Evolutionary conservation across 2,797 vertebrate genomes (phyloP).

Genomic region (Bradypus variegatus): DNA sequence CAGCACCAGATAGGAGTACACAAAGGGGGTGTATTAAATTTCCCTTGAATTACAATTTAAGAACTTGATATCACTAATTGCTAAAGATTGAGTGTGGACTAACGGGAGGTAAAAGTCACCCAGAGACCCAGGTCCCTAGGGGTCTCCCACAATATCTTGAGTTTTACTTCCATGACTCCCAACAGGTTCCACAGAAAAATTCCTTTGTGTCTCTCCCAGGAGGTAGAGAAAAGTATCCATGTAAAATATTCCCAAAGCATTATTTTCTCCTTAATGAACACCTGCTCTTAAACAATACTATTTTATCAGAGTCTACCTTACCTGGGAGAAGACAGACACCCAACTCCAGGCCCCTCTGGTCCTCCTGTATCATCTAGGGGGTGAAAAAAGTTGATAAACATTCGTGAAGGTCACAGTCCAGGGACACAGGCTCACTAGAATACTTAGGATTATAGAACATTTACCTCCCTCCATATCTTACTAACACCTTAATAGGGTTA

Average conservation of each 20-base stretch:
- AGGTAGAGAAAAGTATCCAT: not conserved
- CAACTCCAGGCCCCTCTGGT: not conserved
- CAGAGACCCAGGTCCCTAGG: too few relatives aligned
- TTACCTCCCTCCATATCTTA: not conserved
- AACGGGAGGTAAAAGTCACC: too few relatives aligned
- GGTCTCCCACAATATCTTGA: not conserved
- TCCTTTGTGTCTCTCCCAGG: not conserved
- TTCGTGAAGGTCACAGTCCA: not conserved
- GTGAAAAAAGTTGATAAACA: not conserved
- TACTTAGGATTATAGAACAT: not conserved
- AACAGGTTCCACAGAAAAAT: not conserved
- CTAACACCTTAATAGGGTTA: not conserved
- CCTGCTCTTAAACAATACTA: not conserved
- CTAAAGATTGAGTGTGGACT: too few relatives aligned
- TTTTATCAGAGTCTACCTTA: not conserved
- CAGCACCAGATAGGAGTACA: too few relatives aligned
- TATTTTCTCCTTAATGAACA: not conserved
- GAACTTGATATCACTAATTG: too few relatives aligned
- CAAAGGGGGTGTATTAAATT: too few relatives aligned
- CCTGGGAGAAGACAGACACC: not conserved
- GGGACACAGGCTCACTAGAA: not conserved
- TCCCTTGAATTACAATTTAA: too few relatives aligned
- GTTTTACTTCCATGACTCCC: not conserved
- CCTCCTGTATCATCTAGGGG: not conserved
- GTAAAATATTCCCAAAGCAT: not conserved